phyloP scores from a whole-genome alignment of 2,888 invertebrate genomes.

The Crossocerus cetratus region DNA sequence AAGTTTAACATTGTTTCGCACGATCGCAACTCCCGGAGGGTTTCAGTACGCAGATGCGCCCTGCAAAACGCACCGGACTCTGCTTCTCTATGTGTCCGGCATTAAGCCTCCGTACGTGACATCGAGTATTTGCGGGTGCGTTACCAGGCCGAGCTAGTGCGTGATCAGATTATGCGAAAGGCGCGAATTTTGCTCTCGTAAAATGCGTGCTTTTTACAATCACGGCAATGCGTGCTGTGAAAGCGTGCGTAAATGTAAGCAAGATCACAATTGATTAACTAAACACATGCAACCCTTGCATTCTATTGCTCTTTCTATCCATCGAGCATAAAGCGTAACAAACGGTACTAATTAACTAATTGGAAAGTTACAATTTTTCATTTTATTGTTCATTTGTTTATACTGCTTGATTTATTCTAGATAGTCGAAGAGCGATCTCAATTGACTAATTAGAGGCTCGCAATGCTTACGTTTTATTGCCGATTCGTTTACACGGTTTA shows the following conservation, averaged over 20 bases:
- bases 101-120: conserved; percentile 72
- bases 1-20: conserved; percentile 53
- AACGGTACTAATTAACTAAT: no score
- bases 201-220: no score
- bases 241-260: conserved; percentile 19
- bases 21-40: conserved; percentile 5
- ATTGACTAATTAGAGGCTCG: no score
- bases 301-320: no score
- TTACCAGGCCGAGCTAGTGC: conserved; percentile 61
- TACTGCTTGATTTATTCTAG: no score
- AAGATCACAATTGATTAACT: conserved; percentile 44
- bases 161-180: conserved; percentile 70
- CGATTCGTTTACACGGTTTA: not conserved
- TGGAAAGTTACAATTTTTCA: no score
- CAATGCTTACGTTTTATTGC: not conserved
- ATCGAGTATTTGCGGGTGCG: conserved; percentile 70
- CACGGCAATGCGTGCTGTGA: conserved; percentile 11
- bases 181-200: conserved; percentile 46
- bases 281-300: conserved; percentile 30
- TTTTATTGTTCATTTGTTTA: no score
- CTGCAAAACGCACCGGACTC: conserved; percentile 4
- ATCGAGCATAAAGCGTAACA: no score
- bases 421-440: no score
- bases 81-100: conserved; percentile 41
- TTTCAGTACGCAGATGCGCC: no score